Conservation (phyloP, 64 coral and sea anemone species). For the Porites australiensis region DNA sequence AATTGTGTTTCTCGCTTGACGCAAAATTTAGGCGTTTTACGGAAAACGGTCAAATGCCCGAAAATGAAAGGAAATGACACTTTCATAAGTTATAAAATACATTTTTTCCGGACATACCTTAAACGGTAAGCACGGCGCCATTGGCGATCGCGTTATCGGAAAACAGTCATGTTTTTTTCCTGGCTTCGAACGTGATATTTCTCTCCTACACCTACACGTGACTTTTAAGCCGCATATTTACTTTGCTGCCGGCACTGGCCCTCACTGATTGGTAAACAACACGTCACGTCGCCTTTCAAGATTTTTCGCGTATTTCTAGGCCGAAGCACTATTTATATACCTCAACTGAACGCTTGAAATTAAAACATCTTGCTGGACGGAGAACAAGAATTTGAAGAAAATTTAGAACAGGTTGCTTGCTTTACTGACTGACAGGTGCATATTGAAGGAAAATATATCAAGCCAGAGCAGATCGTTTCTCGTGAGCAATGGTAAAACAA, state of each 20-base stretch:
- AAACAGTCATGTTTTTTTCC: not conserved
- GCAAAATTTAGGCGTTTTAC: too few species aligned
- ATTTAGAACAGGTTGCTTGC: not conserved
- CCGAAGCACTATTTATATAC: not conserved
- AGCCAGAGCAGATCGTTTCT: not conserved
- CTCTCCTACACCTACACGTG: not conserved
- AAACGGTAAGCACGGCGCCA: too few species aligned
- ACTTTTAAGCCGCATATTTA: slow-evolving; percentile 8
- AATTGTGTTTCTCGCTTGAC: too few species aligned
- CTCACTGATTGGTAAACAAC: not conserved
- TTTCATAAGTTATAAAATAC: too few species aligned
- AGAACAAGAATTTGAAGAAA: too few species aligned
- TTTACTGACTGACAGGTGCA: not conserved
- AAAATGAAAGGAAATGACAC: too few species aligned
- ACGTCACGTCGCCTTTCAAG: not conserved
- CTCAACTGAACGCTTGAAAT: not conserved
- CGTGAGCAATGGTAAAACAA: not conserved
- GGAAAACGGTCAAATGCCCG: too few species aligned
- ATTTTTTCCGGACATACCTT: too few species aligned
- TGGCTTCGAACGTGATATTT: not conserved
- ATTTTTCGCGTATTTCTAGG: not conserved
- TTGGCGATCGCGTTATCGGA: too few species aligned
- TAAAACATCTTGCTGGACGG: not conserved
- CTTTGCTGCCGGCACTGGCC: not conserved
- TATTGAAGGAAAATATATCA: not conserved